A percentile compares a stretch with the other conserved stretches of the same genome.
Conservation (phyloP, 2,888 invertebrate species). For the Digitonthophagus gazella region DNA sequence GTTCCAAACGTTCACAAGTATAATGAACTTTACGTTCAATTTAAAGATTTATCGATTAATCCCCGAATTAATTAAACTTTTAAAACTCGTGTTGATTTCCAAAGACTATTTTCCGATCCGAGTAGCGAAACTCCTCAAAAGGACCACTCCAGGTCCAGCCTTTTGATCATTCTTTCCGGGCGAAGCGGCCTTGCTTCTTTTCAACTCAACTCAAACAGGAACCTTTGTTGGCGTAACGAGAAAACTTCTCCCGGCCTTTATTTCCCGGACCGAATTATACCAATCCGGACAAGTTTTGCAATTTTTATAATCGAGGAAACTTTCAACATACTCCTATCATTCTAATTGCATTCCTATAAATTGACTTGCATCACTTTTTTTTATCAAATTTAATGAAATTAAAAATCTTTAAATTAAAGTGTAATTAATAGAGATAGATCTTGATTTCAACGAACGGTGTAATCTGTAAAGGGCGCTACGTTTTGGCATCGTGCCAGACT, state of each 20-base stretch:
- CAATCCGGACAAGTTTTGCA: background rate
- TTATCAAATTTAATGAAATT: too few species aligned
- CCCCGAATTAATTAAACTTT: background rate
- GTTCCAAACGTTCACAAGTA: background rate
- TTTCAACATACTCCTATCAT: too few species aligned
- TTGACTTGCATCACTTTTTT: too few species aligned
- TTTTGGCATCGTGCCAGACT: background rate
- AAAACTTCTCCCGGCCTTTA: background rate
- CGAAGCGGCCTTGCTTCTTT: background rate
- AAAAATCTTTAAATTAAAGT: too few species aligned
- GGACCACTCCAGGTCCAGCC: background rate
- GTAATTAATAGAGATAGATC: too few species aligned
- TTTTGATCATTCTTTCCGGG: background rate
- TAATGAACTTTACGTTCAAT: background rate
- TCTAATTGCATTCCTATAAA: too few species aligned
- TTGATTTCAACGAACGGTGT: background rate
- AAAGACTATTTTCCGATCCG: background rate
- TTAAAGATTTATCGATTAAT: background rate
- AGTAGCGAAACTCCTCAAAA: background rate
- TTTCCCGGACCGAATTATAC: background rate
- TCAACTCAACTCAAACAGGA: background rate
- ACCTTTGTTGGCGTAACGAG: background rate
- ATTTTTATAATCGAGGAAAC: background rate
- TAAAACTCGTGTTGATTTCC: background rate
- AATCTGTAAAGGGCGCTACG: background rate